phyloP scores from a whole-genome alignment of 2,888 invertebrate genomes.

The Fragum sueziense region DNA sequence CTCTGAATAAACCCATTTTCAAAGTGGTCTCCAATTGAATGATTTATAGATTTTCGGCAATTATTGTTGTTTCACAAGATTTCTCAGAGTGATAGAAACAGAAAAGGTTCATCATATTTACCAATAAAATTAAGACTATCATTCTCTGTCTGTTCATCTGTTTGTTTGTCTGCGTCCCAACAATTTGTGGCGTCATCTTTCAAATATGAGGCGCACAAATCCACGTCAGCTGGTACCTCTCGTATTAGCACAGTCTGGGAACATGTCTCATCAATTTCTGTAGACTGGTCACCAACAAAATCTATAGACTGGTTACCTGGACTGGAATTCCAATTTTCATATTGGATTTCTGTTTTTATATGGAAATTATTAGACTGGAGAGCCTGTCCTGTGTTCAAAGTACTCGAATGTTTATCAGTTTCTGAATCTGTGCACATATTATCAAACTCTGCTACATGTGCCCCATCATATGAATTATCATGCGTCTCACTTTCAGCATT shows the following conservation, averaged over 20 bases:
- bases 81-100: too few relatives aligned
- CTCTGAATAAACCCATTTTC: too few relatives aligned
- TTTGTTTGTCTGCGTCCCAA: neutral
- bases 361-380: neutral
- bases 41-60: too few relatives aligned
- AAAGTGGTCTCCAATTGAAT: too few relatives aligned
- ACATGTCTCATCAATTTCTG: neutral
- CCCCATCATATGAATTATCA: neutral
- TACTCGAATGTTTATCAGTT: neutral
- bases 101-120: too few relatives aligned
- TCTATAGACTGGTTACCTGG: neutral
- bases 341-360: neutral
- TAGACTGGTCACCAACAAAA: neutral
- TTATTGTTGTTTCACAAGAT: too few relatives aligned
- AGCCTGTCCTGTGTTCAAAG: neutral
- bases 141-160: too few relatives aligned
- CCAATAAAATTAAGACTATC: too few relatives aligned
- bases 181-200: neutral
- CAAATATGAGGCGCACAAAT: neutral
- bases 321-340: neutral
- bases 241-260: neutral
- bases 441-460: neutral
- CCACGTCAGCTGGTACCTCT: neutral
- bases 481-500: too few relatives aligned
- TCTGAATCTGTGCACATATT: neutral